Evolutionary conservation across 2,113 vertebrate species (phyloP), one percentile per base, ranked within the genome.

Genomic region (Macaca mulatta): DNA sequence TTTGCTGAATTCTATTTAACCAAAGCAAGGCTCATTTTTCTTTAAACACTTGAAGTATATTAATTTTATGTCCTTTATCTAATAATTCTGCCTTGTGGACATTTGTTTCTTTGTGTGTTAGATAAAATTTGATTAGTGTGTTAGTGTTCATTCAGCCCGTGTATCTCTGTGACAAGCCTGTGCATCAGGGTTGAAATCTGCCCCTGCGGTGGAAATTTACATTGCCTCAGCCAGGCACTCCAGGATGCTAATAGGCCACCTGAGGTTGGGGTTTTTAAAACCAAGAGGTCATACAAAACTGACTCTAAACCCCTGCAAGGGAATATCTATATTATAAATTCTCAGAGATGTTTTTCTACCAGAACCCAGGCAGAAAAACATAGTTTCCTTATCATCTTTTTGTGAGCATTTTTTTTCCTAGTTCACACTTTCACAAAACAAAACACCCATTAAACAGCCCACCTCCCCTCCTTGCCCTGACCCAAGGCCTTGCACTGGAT

Each of bases 1-100:
- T 93, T 80, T 96, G 40, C 55, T 69, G 88, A 92, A 35, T 83
- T 6, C 52, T 89, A 25, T 50, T 55, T 82, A 96, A 94, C 32
- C 75, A 90, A 92, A 93, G 43, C 30, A 23, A 38, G 40, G 22
- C 27, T 96, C 50, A n/a, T 64, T 90, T 90, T 87, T 75, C 92
- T 78, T 92, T 82, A 96, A 89, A 87, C 35, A 96, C 87, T 32
- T 96, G 74, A 78, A 72, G 10, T 52, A 20, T 55, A 64, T 52
- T 96, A 48, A 77, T 90, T 93, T 61, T 22, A 52, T 70, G 80
- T 74, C 64, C 20, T 83, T 97, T 74, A 78, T 27, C 40, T 70
- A 61, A 81, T 32, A 74, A 61, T 59, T 85, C 78, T 85, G n/a
- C 79, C 35, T 80, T 30, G 0, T 85, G 35, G 57, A 84, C 43